Evolutionary conservation across 1,140 invertebrate genomes (phyloP), one percentile per base, ranked within the genome.

Genomic region (Rhagoletis pomonella): DNA sequence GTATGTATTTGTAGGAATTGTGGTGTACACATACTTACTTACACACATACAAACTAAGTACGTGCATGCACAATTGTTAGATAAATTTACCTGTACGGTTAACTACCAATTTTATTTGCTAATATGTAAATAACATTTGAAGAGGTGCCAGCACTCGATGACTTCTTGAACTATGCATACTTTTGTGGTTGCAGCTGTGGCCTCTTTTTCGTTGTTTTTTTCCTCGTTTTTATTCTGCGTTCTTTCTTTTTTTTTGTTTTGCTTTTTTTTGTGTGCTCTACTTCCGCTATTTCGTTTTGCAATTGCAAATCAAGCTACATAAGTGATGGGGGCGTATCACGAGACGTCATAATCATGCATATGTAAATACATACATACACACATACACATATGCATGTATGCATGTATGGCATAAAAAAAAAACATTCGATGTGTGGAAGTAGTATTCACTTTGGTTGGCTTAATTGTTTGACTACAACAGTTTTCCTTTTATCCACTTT

Each of bases 41-140:
- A 29, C 29, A 29, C 29, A 29, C 29, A 29, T 29, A 29, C 29
- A 29, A 0, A 29, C 29, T 29, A 29, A 0, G 29, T 29, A 29
- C 67, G 39, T 44, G 12, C 67, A 73, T 19, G 5, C 50, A 81
- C 44, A 77, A 14, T 3, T 12, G n/a, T 3, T 58, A 81, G 6
- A 44, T 69, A 44, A 10, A 4, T 81, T 6, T 55, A 42, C 55
- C 4, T 55, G n/a, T 29, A n/a, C 42, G 55, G 42, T 58, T 62
- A 81, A 87, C 65, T 77, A 77, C 7, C 69, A 77, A 77, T 77
- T 87, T 77, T 55, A 87, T 87, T 87, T 81, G 67, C 86, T 87
- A 87, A 87, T 87, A 87, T 87, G 86, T 87, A 87, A 87, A 87
- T 87, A 65, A 67, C 86, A 29, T 86, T 86, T 86, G 42, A 86